Base-by-base conservation (phyloP, 2,888 invertebrate genomes). In the Apodemia mormo region DNA sequence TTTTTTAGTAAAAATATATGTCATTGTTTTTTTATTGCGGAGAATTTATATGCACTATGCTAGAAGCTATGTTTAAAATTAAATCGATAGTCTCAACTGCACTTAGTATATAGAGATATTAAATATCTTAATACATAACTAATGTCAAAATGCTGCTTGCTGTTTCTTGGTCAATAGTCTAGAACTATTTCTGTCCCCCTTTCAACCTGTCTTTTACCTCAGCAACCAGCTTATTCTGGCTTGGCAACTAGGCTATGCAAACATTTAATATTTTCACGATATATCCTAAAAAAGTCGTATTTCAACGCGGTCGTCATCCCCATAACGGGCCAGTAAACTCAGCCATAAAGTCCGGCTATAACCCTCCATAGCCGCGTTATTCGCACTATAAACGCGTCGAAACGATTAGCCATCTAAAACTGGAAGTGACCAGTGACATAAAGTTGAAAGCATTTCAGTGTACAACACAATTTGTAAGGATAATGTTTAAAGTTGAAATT, bases 371-470 rank as follows among this genome's bases (percentile, higher is more conserved):
- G 71, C 66, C 70, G 67, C 68, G 68, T 65, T 68, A 68, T 68
- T 68, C 68, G 68, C 66, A 43, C 66, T 71, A 73, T 71, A 73
- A 71, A 71, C 70, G 65, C 66, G 68, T 68, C 33, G 66, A 69
- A 68, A 69, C 69, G 73, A 71, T 74, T 69, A 64, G 61, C 68
- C 64, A 67, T 65, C 67, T 68, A 68, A 56, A 70, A 65, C 68
- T 65, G 65, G 68, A 65, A 68, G 71, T 74, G 74, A 69, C 74
- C 73, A 69, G 61, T 68, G 54, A 65, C 76, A 75, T 78, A 76
- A 80, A 78, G 71, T 72, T 77, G 76, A 77, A 78, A 80, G 79
- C 77, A 75, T 80, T 80, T 73, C 70, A 74, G 70, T 77, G 78
- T 80, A 72, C 68, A 56, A 64, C 68, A 54, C 70, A 40, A 66